Base-by-base conservation (phyloP, 1,140 invertebrate genomes). In the Cepaea nemoralis region DNA sequence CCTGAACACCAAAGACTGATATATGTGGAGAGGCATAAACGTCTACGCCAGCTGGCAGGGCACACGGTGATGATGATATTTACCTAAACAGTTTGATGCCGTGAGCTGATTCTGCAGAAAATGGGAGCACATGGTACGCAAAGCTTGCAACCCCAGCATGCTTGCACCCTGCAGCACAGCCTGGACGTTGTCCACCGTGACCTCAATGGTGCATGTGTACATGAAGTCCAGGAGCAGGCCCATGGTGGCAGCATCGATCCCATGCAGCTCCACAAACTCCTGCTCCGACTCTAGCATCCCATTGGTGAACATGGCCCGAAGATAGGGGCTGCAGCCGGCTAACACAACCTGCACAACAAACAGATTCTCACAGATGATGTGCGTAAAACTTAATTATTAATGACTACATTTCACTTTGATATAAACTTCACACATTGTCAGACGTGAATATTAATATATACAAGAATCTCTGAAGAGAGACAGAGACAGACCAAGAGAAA, bases 181-280 rank as follows among this genome's bases (percentile, higher is more conserved):
- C 92, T 98, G 96, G 24, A 98, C 97, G 93, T 97, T 97, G 39
- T 94, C 94, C 90, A 96, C 94, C 48, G 87, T 92, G 40, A 94
- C 91, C 67, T 91, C 90, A 33, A 94, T 91, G 83, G 92, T 90
- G 45, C 94, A 93, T 85, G 96, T 96, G 89, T 98, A 98, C 91
- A 98, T 97, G 91, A 97, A 98, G 86, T 97, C 95, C 74, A 98
- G 93, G 3, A 98, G 93, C 81, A 94, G 93, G 63, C 94, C 93
- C 84, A 98, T 93, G 81, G 96, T 95, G 77, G 94, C 92, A 55
- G 95, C 93, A 80, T 95, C 94, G 39, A 98, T 93, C 70, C 95
- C 95, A 86, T 95, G 95, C 78, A 97, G 93, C 86, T 96, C 94
- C 31, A 98, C 94, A 55, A 83, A 70, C 24, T 88, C 85, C 88